Evolutionary conservation across 1,140 invertebrate species (phyloP), one percentile per base, ranked within the genome.

Genomic region (Charaxes varanes): DNA sequence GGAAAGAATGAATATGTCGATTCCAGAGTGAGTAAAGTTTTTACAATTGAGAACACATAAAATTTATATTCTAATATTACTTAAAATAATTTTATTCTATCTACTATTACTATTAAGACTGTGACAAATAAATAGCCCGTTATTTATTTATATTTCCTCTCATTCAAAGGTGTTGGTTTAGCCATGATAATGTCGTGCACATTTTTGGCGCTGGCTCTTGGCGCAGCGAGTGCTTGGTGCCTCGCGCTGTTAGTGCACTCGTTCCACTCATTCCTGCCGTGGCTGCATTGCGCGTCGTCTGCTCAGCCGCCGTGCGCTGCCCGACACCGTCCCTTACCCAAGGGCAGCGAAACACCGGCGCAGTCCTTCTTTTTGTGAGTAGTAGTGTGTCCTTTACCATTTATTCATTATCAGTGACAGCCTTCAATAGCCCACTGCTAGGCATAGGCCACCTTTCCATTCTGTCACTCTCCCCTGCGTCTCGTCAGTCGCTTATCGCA

Each of bases 1-100:
- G 76, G 80, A 21, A 87, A 85, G 1, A 77, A 78, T 11, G 71
- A 91, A 18, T 86, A 81, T 6, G 72, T 85, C 2, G 87, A 88
- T 47, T 82, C 87, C 2, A 69, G 84, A 51, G 82, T 84, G 23
- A 66, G 71, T 67, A n/a, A n/a, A n/a, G n/a, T n/a, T n/a, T n/a
- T n/a, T n/a, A n/a, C n/a, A n/a, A n/a, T n/a, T n/a, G n/a, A n/a
- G n/a, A n/a, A n/a, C n/a, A n/a, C n/a, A n/a, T n/a, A n/a, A n/a
- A n/a, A n/a, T n/a, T n/a, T n/a, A n/a, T n/a, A n/a, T n/a, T n/a
- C n/a, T n/a, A n/a, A n/a, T n/a, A n/a, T n/a, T n/a, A n/a, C n/a
- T n/a, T n/a, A n/a, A n/a, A n/a, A n/a, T n/a, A n/a, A n/a, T n/a
- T n/a, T n/a, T n/a, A n/a, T n/a, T n/a, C n/a, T n/a, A n/a, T n/a